A percentile compares a stretch with the other conserved stretches of the same genome.
phyloP scores from a whole-genome alignment of 2,797 vertebrate genomes.

The Coranthus polyacanthus region DNA sequence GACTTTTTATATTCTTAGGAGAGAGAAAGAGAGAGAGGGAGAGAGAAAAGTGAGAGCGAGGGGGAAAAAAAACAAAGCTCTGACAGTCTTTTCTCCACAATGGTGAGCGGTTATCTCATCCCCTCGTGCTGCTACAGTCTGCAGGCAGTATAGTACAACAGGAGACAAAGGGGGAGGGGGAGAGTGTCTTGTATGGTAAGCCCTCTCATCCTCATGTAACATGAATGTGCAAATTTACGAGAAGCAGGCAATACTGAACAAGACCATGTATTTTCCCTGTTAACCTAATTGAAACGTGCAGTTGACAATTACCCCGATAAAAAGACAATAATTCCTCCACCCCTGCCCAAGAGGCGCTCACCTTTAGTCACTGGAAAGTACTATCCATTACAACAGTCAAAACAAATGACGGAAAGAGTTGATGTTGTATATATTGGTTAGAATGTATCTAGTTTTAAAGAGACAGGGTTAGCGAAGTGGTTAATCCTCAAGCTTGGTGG shows the following conservation, averaged over 20 bases:
- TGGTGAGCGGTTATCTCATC: conserved; percentile 78
- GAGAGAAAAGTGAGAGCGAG: conserved; percentile 6
- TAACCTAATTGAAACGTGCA: conserved; percentile 34
- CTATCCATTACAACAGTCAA: conserved; percentile 65
- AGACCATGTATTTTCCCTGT: conserved; percentile 40
- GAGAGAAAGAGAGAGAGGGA: conserved; percentile 42
- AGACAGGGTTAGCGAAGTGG: conserved; percentile 56
- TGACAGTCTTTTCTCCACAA: conserved; percentile 79
- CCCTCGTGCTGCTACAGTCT: conserved; percentile 71
- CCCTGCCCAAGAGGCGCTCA: conserved; percentile 19
- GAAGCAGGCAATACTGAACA: conserved; percentile 34
- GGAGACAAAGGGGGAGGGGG: conserved; percentile 53
- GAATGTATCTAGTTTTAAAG: conserved; percentile 78
- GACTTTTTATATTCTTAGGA: conserved; percentile 72
- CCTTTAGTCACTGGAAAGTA: conserved; percentile 22
- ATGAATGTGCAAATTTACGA: conserved; percentile 77
- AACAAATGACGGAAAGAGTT: conserved; percentile 68
- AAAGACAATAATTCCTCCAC: conserved; percentile 47
- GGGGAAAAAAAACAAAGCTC: conserved; percentile 64
- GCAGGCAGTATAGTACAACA: conserved; percentile 68
- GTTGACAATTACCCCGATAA: conserved; percentile 35
- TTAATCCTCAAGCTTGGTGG: conserved; percentile 77
- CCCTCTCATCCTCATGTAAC: conserved; percentile 72
- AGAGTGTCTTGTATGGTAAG: conserved; percentile 61
- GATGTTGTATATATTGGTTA: conserved; percentile 74